phyloP scores from a whole-genome alignment of 2,888 invertebrate genomes.

The Aspidiotus rigidus region DNA sequence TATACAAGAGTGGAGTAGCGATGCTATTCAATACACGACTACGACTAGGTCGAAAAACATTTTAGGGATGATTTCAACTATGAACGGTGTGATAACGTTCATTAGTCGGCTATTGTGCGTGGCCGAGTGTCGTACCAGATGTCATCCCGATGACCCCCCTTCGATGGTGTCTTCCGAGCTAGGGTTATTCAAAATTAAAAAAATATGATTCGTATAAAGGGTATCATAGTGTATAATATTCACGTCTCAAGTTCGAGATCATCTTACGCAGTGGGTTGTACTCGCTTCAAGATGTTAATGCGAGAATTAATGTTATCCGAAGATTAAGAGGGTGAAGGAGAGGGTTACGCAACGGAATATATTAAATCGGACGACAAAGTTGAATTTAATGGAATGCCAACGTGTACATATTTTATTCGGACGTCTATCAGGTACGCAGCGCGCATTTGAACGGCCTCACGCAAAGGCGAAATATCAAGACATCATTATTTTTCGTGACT shows the following conservation, averaged over 20 bases:
- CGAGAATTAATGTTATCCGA: slow-evolving; percentile 2
- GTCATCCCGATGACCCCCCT: slow-evolving; percentile 11
- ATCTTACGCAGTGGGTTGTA: not conserved
- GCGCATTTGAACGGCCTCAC: too few relatives aligned
- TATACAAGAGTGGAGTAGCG: not conserved
- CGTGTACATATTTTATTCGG: too few relatives aligned
- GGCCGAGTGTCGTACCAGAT: slow-evolving; percentile 7
- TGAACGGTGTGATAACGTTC: slow-evolving; percentile 23
- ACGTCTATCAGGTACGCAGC: too few relatives aligned
- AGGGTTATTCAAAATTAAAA: not conserved
- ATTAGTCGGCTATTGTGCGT: slow-evolving; percentile 18
- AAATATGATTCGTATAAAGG: not conserved
- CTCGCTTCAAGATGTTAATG: not conserved
- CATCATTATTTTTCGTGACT: not conserved
- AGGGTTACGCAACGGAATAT: not conserved
- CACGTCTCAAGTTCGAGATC: not conserved
- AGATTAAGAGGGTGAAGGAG: not conserved
- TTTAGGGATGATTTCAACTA: slow-evolving; percentile 17
- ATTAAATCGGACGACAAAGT: not conserved
- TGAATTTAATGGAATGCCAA: not conserved
- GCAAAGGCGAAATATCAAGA: too few relatives aligned
- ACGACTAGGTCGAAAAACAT: slow-evolving; percentile 1
- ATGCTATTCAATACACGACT: not conserved
- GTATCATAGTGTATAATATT: not conserved
- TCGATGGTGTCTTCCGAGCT: not conserved